A percentile compares a stretch with the other conserved stretches of the same genome.
These are phyloP conservation scores for Nothoprocta perdicaria DNA, from an alignment of 2,113 vertebrate species.

Conservation along the genomic window DNA sequence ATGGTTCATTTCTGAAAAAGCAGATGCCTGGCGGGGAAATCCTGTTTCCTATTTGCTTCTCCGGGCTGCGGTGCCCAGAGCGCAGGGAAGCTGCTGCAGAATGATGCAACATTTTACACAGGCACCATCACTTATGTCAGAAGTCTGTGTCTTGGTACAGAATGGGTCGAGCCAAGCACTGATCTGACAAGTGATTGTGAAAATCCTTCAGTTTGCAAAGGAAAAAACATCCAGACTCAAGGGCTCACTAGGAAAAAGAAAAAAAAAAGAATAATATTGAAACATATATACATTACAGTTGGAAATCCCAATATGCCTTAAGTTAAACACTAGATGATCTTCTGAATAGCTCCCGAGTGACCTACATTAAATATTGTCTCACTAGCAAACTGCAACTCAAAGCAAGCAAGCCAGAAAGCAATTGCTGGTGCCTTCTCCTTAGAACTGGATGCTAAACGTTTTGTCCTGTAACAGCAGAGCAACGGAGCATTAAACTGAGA, in stretches of 20 bases:
- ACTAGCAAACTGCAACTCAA: neutral
- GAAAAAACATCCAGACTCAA: neutral
- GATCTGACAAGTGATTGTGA: neutral
- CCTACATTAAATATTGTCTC: neutral
- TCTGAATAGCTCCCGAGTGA: neutral
- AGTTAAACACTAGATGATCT: neutral
- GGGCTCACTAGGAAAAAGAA: neutral
- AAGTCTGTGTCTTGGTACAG: neutral
- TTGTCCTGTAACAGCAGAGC: neutral
- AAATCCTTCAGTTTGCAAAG: neutral
- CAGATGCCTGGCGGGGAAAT: slow-evolving; percentile 5
- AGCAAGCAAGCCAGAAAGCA: neutral
- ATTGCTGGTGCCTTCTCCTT: neutral
- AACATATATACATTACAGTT: fast-evolving
- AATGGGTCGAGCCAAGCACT: fast-evolving
- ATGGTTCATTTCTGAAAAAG: neutral
- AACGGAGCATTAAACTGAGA: neutral
- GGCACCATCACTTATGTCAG: fast-evolving
- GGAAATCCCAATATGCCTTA: neutral
- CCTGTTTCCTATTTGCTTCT: slow-evolving; percentile 41
- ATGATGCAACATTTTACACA: neutral
- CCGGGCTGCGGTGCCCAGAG: neutral
- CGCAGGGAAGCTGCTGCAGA: fast-evolving
- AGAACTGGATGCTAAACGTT: neutral
- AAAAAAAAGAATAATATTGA: neutral